These are phyloP conservation scores for Fissipunctia ypsillon DNA, from an alignment of 2,888 invertebrate species.

Conservation along the genomic window DNA sequence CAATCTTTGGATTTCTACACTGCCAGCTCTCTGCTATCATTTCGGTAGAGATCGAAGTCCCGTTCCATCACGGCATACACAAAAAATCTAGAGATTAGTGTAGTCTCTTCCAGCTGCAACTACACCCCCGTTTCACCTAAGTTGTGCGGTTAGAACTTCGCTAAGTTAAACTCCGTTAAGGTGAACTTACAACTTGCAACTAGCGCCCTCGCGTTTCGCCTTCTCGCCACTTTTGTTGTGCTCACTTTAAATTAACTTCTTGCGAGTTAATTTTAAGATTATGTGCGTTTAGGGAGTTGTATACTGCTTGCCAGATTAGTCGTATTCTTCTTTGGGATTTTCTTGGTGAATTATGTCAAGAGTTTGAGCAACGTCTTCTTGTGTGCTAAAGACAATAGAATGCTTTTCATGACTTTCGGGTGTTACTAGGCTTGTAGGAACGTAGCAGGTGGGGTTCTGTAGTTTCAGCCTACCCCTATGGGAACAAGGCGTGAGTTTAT, in stretches of 20 bases:
- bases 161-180: constrained; percentile 53
- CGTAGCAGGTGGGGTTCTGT: background rate
- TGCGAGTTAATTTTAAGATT: constrained; percentile 55
- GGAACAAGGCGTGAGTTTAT: background rate
- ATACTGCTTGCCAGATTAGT: constrained; percentile 35
- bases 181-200: constrained; percentile 58
- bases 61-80: background rate
- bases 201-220: constrained; percentile 52
- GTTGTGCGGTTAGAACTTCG: constrained; percentile 55
- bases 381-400: background rate
- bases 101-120: constrained; percentile 24
- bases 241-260: constrained; percentile 58
- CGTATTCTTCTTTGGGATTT: constrained; percentile 37
- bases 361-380: constrained; percentile 15
- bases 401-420: background rate
- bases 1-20: background rate
- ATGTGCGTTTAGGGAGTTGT: constrained; percentile 52
- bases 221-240: constrained; percentile 61
- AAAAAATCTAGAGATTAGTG: background rate
- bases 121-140: constrained; percentile 28
- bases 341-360: background rate
- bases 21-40: background rate
- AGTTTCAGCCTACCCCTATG: background rate
- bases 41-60: background rate
- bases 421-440: background rate